Evolutionary conservation across 1,140 invertebrate species (phyloP).

Genomic region (Eumaeus atala): DNA sequence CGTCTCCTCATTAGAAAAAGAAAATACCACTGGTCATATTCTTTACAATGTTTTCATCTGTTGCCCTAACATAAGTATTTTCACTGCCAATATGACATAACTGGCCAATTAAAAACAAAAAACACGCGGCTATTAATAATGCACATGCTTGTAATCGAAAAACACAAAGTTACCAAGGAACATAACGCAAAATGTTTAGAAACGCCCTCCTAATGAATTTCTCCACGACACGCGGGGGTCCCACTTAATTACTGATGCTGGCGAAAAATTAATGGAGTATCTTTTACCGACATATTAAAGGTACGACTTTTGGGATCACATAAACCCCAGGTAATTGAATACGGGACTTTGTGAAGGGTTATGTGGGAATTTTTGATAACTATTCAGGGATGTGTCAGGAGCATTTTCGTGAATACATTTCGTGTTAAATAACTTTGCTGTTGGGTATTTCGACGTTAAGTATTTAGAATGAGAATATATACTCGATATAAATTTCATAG

Average conservation of each 20-base stretch:
- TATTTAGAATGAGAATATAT: too few relatives aligned
- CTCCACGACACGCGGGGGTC: conserved; percentile 15
- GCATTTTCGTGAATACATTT: too few relatives aligned
- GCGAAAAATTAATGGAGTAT: conserved; percentile 60
- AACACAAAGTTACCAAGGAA: conserved; percentile 1
- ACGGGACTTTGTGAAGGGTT: conserved; percentile 21
- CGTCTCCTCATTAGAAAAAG: too few relatives aligned
- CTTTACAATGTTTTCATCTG: too few relatives aligned
- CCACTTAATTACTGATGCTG: conserved; percentile 39
- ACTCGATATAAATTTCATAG: too few relatives aligned
- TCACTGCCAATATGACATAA: too few relatives aligned
- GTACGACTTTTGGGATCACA: conserved; percentile 35
- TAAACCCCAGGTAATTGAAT: conserved; percentile 22
- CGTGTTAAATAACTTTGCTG: too few relatives aligned
- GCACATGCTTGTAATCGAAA: background rate
- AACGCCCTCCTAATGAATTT: background rate
- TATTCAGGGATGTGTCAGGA: conserved; percentile 5
- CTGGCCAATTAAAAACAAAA: too few relatives aligned
- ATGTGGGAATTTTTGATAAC: conserved; percentile 27
- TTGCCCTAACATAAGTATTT: too few relatives aligned
- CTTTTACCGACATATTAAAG: conserved; percentile 40
- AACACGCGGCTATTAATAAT: too few relatives aligned
- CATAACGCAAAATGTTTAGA: conserved; percentile 8
- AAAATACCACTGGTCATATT: too few relatives aligned
- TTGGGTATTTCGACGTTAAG: too few relatives aligned